Conservation (phyloP, 2,113 vertebrate species). For the Dunckerocampus dactyliophorus region DNA sequence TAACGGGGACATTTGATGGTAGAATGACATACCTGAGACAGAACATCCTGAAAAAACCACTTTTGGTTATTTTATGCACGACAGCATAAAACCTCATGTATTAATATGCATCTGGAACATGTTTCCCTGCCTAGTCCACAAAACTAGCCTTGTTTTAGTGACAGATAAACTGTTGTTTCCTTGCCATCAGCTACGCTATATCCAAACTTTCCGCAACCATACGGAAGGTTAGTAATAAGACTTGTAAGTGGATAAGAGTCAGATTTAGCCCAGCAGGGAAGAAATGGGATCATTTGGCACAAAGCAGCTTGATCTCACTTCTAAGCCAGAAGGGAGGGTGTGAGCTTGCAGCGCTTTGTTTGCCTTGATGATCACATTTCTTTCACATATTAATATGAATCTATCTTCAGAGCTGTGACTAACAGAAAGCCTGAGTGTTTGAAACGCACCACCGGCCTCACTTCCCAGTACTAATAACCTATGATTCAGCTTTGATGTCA, state of each 20-base stretch:
- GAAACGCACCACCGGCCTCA: conserved; percentile 39
- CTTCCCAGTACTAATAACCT: conserved; percentile 59
- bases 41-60: too few species aligned
- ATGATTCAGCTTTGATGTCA: conserved; percentile 62
- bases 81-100: conserved; percentile 10
- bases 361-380: conserved; percentile 64
- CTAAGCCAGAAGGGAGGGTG: conserved; percentile 14
- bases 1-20: too few species aligned
- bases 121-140: conserved; percentile 26
- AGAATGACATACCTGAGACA: too few species aligned
- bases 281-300: conserved; percentile 32
- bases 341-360: conserved; percentile 33
- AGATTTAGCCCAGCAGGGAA: conserved; percentile 15
- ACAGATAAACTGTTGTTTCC: conserved; percentile 22
- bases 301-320: conserved; percentile 21
- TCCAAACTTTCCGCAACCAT: conserved; percentile 27
- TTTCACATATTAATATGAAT: conserved; percentile 46
- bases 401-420: conserved; percentile 52
- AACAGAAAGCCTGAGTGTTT: conserved; percentile 55
- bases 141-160: conserved; percentile 29
- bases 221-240: conserved; percentile 13
- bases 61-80: too few species aligned
- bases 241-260: conserved; percentile 23
- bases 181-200: conserved; percentile 22
- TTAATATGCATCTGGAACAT: conserved; percentile 32